phyloP scores from a whole-genome alignment of 2,797 vertebrate genomes.

The Lepus oiostolus region DNA sequence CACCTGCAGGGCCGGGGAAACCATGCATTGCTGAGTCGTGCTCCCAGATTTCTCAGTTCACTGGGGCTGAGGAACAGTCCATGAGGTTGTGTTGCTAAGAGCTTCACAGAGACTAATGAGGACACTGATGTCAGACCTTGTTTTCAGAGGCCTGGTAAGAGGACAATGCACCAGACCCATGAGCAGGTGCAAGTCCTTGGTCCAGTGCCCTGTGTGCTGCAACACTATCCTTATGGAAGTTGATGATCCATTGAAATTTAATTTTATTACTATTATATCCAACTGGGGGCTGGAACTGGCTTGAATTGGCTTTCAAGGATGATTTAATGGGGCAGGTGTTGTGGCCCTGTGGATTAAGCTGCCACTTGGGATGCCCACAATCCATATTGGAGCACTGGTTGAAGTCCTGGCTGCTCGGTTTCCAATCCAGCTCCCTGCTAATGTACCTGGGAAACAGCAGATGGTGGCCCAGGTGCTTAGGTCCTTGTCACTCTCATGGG shows the following conservation, averaged over 20 bases:
- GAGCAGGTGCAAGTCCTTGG: not conserved
- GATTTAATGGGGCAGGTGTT: no score
- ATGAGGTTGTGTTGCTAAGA: not conserved
- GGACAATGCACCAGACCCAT: not conserved
- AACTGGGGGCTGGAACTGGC: not conserved
- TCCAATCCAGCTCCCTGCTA: no score
- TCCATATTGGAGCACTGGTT: no score
- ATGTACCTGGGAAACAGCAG: no score
- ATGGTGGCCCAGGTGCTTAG: no score
- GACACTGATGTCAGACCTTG: not conserved
- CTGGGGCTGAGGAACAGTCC: not conserved
- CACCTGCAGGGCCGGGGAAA: not conserved
- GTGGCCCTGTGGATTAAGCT: no score
- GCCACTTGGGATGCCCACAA: no score
- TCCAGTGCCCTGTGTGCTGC: not conserved
- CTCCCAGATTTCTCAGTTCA: not conserved
- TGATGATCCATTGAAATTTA: not conserved
- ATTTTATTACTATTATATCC: not conserved
- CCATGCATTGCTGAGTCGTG: not conserved
- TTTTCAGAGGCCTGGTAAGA: not conserved
- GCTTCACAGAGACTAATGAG: not conserved
- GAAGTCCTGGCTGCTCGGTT: no score
- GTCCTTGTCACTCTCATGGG: no score
- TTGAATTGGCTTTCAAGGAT: not conserved
- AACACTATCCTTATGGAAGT: not conserved